These are phyloP conservation scores for Diabrotica balteata DNA, from an alignment of 2,888 invertebrate genomes.

Conservation along the genomic window DNA sequence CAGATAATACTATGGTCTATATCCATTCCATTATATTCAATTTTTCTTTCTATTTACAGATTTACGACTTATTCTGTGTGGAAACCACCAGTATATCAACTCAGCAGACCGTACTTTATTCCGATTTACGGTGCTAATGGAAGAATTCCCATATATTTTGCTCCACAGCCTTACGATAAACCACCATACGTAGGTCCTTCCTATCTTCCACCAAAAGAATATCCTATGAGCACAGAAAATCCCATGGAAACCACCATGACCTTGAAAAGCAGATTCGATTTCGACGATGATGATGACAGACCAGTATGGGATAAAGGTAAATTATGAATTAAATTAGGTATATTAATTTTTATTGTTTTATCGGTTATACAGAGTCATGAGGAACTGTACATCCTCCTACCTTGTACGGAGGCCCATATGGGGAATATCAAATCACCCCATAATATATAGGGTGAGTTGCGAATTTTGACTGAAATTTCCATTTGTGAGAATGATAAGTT, in stretches of 20 bases:
- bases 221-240: slow-evolving; percentile 19
- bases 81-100: slow-evolving; percentile 49
- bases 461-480: too few relatives aligned
- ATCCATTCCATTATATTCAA: too few relatives aligned
- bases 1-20: too few relatives aligned
- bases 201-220: slow-evolving; percentile 48
- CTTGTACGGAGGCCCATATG: too few relatives aligned
- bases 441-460: too few relatives aligned
- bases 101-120: slow-evolving; percentile 55
- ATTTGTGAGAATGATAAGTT: too few relatives aligned
- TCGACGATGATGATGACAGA: slow-evolving; percentile 46
- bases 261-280: slow-evolving; percentile 21
- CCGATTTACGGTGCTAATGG: slow-evolving; percentile 53
- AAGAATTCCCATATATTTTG: slow-evolving; percentile 52
- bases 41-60: slow-evolving; percentile 5
- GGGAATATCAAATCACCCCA: too few relatives aligned
- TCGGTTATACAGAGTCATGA: too few relatives aligned
- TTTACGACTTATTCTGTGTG: slow-evolving; percentile 38
- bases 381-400: too few relatives aligned
- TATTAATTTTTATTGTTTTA: too few relatives aligned
- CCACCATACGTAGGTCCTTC: slow-evolving; percentile 42
- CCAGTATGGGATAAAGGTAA: slow-evolving; percentile 51
- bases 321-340: too few relatives aligned
- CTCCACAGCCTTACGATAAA: slow-evolving; percentile 50
- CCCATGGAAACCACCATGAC: slow-evolving; percentile 27